Conservation (phyloP, 2,797 vertebrate species). For the Luscinia luscinia region DNA sequence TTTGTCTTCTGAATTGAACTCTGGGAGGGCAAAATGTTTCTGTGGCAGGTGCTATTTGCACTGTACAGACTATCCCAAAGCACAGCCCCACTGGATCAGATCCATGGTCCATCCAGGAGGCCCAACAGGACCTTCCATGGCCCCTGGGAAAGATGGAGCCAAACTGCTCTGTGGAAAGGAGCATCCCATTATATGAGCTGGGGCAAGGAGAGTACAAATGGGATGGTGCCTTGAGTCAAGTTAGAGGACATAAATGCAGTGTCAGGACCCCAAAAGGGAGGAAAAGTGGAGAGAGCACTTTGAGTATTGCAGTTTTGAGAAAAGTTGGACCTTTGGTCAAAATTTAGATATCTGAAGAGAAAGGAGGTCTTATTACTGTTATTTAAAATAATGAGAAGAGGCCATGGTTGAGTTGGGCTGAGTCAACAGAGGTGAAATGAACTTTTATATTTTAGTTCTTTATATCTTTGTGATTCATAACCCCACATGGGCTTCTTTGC, state of each 20-base stretch:
- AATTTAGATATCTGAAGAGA: not conserved
- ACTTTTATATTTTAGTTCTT: not conserved
- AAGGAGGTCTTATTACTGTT: not conserved
- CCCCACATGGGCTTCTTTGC: fast-evolving
- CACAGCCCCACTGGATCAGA: not conserved
- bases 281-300: not conserved
- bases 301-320: not conserved
- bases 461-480: not conserved
- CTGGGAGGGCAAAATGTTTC: not conserved
- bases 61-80: not conserved
- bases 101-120: not conserved
- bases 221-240: too few species aligned
- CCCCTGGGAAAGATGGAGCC: not conserved
- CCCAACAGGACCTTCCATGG: not conserved
- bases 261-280: not conserved
- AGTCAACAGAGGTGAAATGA: not conserved
- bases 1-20: not conserved
- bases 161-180: not conserved
- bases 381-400: not conserved
- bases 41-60: not conserved
- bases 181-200: not conserved
- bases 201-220: not conserved
- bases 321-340: not conserved
- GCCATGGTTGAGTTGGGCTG: not conserved
- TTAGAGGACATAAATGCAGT: not conserved